Evolutionary conservation across 2,888 invertebrate genomes (phyloP).

Genomic region (Thymelicus sylvestris): DNA sequence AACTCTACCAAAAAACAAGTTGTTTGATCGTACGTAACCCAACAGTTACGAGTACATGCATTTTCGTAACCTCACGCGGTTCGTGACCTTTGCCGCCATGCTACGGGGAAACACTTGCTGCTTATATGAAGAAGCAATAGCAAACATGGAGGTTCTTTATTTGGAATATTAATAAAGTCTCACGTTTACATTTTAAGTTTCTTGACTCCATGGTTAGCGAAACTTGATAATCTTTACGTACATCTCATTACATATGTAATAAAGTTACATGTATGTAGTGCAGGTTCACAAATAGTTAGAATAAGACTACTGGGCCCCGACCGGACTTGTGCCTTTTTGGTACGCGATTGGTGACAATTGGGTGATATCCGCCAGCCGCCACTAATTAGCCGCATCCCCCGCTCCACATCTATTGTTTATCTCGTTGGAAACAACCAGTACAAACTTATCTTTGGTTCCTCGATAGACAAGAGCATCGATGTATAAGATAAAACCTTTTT

Average conservation of each 20-base stretch:
- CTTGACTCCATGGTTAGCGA: not conserved
- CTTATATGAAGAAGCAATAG: too few species aligned
- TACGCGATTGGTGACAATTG: constrained; percentile 3
- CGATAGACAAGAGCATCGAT: too few species aligned
- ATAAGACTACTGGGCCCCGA: not conserved
- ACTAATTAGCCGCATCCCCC: not conserved
- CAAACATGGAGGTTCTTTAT: too few species aligned
- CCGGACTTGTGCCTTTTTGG: not conserved
- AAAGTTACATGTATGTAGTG: not conserved
- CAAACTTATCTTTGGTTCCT: too few species aligned
- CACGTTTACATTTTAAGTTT: too few species aligned
- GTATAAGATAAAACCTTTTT: too few species aligned
- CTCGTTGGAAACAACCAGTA: not conserved
- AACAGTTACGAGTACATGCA: constrained; percentile 4
- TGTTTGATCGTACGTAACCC: too few species aligned
- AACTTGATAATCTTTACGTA: not conserved
- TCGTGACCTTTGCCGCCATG: constrained; percentile 7
- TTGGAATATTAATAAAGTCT: too few species aligned
- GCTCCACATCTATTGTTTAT: not conserved
- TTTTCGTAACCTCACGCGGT: constrained; percentile 4
- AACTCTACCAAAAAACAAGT: too few species aligned
- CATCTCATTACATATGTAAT: too few species aligned
- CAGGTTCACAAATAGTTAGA: too few species aligned
- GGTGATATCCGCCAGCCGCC: not conserved
- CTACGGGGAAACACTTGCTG: too few species aligned